Evolutionary conservation across 2,797 vertebrate species (phyloP).

Genomic region (Morelia viridis): DNA sequence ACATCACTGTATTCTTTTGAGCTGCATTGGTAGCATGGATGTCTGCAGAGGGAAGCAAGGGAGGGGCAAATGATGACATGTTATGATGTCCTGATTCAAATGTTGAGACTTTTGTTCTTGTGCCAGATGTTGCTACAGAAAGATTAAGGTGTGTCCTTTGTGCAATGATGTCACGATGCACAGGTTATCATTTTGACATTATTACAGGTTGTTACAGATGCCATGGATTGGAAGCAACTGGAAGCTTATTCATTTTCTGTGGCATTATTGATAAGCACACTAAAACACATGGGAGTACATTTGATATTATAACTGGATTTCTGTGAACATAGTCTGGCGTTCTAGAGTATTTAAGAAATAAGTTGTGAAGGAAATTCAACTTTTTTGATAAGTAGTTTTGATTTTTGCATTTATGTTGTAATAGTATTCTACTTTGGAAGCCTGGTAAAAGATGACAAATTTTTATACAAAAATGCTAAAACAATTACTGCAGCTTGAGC

Average conservation of each 20-base stretch:
- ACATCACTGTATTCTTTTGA: not conserved
- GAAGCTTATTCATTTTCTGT: not conserved
- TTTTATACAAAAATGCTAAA: not conserved
- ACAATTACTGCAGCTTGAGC: not conserved
- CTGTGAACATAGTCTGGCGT: not conserved
- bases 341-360: not conserved
- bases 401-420: not conserved
- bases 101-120: no score
- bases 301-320: not conserved
- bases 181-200: no score
- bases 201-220: no score
- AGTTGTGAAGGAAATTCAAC: not conserved
- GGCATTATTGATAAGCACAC: not conserved
- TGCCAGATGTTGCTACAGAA: no score
- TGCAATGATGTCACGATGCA: no score
- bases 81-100: no score
- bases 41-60: no score
- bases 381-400: not conserved
- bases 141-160: no score
- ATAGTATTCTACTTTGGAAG: not conserved
- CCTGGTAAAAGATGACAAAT: not conserved
- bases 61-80: no score
- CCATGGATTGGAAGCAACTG: not conserved
- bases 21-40: not conserved
- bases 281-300: conserved; percentile 17